Evolutionary conservation across 2,113 vertebrate species (phyloP).

Genomic region (Xiphophorus couchianus): DNA sequence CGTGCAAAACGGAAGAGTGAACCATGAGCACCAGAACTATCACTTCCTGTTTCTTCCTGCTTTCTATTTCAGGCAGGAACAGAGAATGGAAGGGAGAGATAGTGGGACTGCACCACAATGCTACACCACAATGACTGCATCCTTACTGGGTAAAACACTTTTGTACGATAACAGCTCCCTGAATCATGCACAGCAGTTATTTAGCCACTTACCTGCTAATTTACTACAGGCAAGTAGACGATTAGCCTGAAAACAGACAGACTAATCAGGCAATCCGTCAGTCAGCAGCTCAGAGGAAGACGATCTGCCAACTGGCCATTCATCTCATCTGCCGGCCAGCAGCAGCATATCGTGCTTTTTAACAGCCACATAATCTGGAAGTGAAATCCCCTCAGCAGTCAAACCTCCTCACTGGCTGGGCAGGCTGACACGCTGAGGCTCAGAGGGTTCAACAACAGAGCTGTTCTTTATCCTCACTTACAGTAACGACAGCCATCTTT

Average conservation of each 20-base stretch:
- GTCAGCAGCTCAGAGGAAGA: conserved; percentile 4
- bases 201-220: background rate
- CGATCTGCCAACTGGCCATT: background rate
- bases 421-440: conserved; percentile 22
- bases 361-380: conserved; percentile 35
- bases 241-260: background rate
- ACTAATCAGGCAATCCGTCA: background rate
- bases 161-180: background rate
- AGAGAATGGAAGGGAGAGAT: background rate
- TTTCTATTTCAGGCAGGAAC: conserved; percentile 19
- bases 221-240: background rate
- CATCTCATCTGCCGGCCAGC: background rate
- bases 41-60: conserved; percentile 47
- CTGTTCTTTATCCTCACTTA: background rate
- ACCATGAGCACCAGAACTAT: conserved; percentile 17
- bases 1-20: conserved; percentile 28
- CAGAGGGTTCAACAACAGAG: conserved; percentile 35
- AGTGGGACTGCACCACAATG: background rate
- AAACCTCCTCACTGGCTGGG: conserved; percentile 1
- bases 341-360: conserved; percentile 42
- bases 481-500: background rate
- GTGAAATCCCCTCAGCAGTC: conserved; percentile 37
- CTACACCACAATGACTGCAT: background rate
- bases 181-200: background rate
- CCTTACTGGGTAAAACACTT: background rate